These are phyloP conservation scores for Chymomyza amoena DNA, from an alignment of 2,888 invertebrate species.

Conservation along the genomic window DNA sequence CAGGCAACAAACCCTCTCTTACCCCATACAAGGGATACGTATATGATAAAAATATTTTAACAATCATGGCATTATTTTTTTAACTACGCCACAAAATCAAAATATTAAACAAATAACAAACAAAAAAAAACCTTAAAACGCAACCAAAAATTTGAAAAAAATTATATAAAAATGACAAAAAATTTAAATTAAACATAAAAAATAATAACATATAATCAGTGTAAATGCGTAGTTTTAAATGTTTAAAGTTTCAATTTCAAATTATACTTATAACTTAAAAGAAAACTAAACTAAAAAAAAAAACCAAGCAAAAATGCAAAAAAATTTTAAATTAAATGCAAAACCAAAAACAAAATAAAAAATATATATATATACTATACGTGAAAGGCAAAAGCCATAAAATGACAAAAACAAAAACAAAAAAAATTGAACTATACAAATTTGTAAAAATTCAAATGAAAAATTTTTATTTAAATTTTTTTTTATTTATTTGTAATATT, in stretches of 20 bases:
- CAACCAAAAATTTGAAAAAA: conserved; percentile 14
- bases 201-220: conserved; percentile 42
- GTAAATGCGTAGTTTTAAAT: conserved; percentile 69
- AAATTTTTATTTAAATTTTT: conserved; percentile 15
- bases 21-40: conserved; percentile 8
- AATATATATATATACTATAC: conserved; percentile 57
- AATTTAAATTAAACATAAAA: conserved; percentile 29
- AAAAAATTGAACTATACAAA: background rate
- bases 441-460: background rate
- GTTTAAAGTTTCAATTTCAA: conserved; percentile 65
- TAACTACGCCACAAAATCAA: conserved; percentile 55
- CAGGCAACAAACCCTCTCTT: conserved; percentile 6
- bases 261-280: conserved; percentile 15
- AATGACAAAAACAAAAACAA: conserved; percentile 25
- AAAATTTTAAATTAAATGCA: conserved; percentile 14
- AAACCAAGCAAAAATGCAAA: conserved; percentile 15
- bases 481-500: conserved; percentile 6
- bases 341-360: conserved; percentile 67
- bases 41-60: conserved; percentile 39
- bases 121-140: conserved; percentile 31
- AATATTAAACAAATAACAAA: conserved; percentile 24
- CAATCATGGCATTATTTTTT: conserved; percentile 66
- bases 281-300: conserved; percentile 27
- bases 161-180: conserved; percentile 36
- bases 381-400: conserved; percentile 2